These are phyloP conservation scores for Lota lota DNA, from an alignment of 2,113 vertebrate species.

Conservation along the genomic window DNA sequence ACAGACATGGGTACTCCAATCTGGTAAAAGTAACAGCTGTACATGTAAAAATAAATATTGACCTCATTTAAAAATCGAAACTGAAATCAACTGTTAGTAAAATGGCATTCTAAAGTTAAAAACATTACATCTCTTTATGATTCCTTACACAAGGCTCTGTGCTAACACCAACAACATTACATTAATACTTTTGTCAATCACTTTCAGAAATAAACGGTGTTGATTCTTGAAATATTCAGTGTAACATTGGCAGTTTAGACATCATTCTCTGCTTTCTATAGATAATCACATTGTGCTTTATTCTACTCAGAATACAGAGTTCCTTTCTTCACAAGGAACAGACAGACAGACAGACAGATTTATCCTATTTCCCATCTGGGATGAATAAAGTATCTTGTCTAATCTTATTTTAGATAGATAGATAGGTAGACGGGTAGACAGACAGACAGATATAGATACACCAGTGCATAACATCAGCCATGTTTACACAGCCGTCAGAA, in stretches of 20 bases:
- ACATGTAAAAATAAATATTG: slow-evolving; percentile 50
- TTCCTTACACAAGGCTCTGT: slow-evolving; percentile 8
- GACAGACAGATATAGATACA: not conserved
- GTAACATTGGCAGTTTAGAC: not conserved
- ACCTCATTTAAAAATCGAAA: slow-evolving; percentile 34
- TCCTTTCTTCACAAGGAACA: not conserved
- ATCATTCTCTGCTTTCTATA: not conserved
- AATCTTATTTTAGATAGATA: slow-evolving; percentile 6
- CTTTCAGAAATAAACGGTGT: slow-evolving; percentile 21
- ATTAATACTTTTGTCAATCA: slow-evolving; percentile 32
- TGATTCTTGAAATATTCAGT: slow-evolving; percentile 28
- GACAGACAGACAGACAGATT: slow-evolving; percentile 14
- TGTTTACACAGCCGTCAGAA: too few species aligned
- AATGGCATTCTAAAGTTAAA: slow-evolving; percentile 9
- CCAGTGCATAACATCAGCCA: too few species aligned
- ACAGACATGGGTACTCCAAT: slow-evolving; percentile 12
- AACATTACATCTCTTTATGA: not conserved
- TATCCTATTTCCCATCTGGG: not conserved
- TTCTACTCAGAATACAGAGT: not conserved
- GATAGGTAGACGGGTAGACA: not conserved
- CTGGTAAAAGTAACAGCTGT: slow-evolving; percentile 6
- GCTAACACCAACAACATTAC: not conserved
- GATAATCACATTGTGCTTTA: slow-evolving; percentile 28
- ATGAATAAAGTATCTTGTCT: not conserved
- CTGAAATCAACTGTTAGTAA: slow-evolving; percentile 29